These are phyloP conservation scores for Argyra leucocephala DNA, from an alignment of 2,888 invertebrate species.

Conservation along the genomic window DNA sequence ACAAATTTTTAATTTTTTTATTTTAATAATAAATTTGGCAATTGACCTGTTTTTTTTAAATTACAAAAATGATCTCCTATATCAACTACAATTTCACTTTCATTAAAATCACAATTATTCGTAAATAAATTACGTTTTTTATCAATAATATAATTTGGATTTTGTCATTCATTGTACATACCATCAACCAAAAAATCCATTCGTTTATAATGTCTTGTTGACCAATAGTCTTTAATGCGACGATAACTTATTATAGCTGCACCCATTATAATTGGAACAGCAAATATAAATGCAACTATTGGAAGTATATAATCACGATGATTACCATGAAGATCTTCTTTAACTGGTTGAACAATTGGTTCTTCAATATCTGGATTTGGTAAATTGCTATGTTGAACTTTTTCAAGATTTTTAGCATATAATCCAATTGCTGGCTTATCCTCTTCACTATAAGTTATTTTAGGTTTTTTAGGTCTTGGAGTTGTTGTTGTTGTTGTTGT, in stretches of 20 bases:
- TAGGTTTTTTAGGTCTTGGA: constrained; percentile 47
- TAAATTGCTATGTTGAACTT: background rate
- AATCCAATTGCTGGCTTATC: constrained; percentile 35
- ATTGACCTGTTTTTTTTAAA: constrained; percentile 1
- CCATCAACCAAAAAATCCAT: constrained; percentile 85
- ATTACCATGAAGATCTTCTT: constrained; percentile 28
- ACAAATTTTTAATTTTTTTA: background rate
- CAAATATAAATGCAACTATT: constrained; percentile 61
- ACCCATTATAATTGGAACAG: constrained; percentile 57
- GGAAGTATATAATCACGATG: constrained; percentile 63
- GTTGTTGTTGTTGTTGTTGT: constrained; percentile 35
- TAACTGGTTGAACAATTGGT: constrained; percentile 28
- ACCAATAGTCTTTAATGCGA: constrained; percentile 73
- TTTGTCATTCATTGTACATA: constrained; percentile 69
- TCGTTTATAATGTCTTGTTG: constrained; percentile 72
- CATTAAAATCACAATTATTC: background rate
- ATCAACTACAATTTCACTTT: background rate
- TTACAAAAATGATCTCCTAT: background rate
- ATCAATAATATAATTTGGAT: background rate
- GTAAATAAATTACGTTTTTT: background rate
- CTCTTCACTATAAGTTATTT: constrained; percentile 44
- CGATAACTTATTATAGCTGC: constrained; percentile 58
- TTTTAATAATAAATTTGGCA: background rate
- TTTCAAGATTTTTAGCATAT: constrained; percentile 17
- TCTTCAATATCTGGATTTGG: constrained; percentile 11